These are phyloP conservation scores for Anser brachyrhynchus DNA, from an alignment of 2,113 vertebrate genomes.

Conservation along the genomic window DNA sequence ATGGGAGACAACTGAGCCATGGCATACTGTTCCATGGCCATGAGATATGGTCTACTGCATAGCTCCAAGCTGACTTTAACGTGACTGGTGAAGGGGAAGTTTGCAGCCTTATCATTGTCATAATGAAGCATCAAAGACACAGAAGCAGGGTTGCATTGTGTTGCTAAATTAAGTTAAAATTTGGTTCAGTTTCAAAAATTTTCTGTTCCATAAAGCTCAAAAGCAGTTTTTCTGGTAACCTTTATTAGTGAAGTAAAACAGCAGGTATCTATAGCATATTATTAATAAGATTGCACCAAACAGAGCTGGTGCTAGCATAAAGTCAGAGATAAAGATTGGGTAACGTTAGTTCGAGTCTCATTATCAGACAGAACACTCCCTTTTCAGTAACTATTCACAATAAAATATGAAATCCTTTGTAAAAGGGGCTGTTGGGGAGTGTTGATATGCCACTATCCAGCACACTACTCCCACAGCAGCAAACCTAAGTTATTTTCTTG, in stretches of 20 bases:
- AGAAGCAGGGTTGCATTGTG: background rate
- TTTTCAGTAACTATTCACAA: slow-evolving; percentile 43
- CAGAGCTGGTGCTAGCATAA: slow-evolving; percentile 39
- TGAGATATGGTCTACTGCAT: background rate
- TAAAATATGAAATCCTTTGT: slow-evolving; percentile 18
- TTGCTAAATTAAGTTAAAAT: slow-evolving; percentile 5
- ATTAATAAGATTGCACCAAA: slow-evolving; percentile 40
- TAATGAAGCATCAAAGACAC: background rate
- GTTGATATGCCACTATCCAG: background rate
- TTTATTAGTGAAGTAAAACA: slow-evolving; percentile 30
- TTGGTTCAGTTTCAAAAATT: background rate
- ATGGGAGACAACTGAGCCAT: background rate
- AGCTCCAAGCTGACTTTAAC: background rate
- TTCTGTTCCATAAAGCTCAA: background rate
- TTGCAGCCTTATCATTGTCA: background rate
- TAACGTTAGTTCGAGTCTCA: slow-evolving; percentile 32
- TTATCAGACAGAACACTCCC: slow-evolving; percentile 31
- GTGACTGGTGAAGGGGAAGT: background rate
- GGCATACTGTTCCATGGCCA: background rate
- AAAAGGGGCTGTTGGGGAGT: background rate
- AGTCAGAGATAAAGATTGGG: slow-evolving; percentile 19
- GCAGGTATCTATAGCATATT: slow-evolving; percentile 22
- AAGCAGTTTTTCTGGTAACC: background rate
- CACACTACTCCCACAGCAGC: background rate
- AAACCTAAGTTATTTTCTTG: background rate